These are phyloP conservation scores for Agrotis segetum DNA, from an alignment of 2,888 invertebrate genomes.

Conservation along the genomic window DNA sequence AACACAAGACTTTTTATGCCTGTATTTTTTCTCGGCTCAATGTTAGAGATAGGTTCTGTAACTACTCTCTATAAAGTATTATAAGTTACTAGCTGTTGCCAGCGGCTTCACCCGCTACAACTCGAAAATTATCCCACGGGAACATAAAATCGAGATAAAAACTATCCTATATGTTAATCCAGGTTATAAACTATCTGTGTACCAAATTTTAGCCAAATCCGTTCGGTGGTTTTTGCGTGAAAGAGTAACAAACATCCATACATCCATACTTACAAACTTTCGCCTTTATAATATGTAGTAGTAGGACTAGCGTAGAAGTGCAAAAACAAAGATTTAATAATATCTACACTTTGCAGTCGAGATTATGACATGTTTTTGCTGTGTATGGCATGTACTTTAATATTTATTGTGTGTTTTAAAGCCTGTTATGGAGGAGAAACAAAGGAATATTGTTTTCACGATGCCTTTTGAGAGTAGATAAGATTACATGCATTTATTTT, in stretches of 20 bases:
- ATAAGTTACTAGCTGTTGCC: conserved; percentile 22
- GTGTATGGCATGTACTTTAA: background rate
- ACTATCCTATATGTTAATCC: too few relatives aligned
- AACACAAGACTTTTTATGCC: background rate
- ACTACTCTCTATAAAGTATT: conserved; percentile 16
- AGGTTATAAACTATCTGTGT: too few relatives aligned
- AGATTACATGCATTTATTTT: background rate
- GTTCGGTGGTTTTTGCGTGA: too few relatives aligned
- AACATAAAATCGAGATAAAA: too few relatives aligned
- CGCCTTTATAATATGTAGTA: too few relatives aligned
- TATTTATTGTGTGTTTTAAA: conserved; percentile 25
- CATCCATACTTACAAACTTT: too few relatives aligned
- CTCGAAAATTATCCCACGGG: too few relatives aligned
- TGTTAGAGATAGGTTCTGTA: conserved; percentile 5
- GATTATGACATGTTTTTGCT: conserved; percentile 37
- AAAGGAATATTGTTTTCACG: conserved; percentile 2
- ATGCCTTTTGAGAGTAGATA: background rate
- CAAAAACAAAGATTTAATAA: conserved; percentile 40
- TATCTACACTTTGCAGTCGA: conserved; percentile 13
- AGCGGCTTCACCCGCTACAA: too few relatives aligned
- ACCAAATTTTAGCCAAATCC: too few relatives aligned
- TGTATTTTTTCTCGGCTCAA: conserved; percentile 5
- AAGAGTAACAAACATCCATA: too few relatives aligned
- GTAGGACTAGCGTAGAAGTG: background rate
- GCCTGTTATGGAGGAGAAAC: background rate